phyloP scores from a whole-genome alignment of 2,888 invertebrate genomes.

The Tetheella fluctuosa region DNA sequence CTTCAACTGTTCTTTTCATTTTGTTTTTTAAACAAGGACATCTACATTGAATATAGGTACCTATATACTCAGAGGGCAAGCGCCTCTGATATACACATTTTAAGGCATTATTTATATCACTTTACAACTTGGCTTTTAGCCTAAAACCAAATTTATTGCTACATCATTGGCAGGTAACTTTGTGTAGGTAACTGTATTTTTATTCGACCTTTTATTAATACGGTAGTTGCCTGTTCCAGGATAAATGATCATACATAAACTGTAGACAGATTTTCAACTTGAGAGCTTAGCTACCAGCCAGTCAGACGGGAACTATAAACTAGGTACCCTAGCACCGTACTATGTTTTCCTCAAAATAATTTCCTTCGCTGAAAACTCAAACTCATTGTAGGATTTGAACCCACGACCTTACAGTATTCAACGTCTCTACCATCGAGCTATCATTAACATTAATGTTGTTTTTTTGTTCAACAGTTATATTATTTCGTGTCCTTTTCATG shows the following conservation, averaged over 20 bases:
- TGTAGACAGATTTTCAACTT: no score
- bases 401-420: no score
- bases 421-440: no score
- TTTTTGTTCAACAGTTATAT: neutral
- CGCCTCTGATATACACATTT: neutral
- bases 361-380: no score
- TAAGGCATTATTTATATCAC: neutral
- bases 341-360: no score
- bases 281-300: no score
- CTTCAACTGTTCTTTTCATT: constrained; percentile 27
- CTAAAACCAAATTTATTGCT: neutral
- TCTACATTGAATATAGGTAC: neutral
- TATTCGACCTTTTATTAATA: neutral
- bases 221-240: no score
- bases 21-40: constrained; percentile 23
- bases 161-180: neutral
- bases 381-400: no score
- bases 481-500: neutral
- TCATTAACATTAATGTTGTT: no score
- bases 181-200: neutral
- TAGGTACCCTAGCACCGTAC: no score
- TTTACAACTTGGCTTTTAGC: neutral
- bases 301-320: no score
- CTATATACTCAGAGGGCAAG: neutral
- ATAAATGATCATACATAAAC: no score